phyloP scores from a whole-genome alignment of 1,140 invertebrate genomes.

The Plutomurus gul region DNA sequence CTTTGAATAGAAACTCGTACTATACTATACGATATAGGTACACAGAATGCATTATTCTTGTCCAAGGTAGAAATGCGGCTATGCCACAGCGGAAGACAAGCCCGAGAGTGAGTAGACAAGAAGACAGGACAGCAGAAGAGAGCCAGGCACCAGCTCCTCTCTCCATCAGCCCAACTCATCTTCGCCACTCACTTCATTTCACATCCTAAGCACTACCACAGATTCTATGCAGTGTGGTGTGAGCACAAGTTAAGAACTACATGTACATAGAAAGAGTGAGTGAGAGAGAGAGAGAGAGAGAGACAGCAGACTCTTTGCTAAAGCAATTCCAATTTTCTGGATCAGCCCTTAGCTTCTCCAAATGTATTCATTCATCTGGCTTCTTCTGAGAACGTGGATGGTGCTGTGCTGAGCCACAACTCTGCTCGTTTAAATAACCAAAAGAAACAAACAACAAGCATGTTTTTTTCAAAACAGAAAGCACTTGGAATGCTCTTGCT shows the following conservation, averaged over 20 bases:
- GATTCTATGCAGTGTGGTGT: too few relatives aligned
- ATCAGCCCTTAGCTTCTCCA: neutral
- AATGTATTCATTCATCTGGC: constrained; percentile 2
- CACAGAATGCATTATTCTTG: too few relatives aligned
- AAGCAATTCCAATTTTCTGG: neutral
- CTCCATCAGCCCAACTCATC: too few relatives aligned
- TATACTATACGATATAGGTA: too few relatives aligned
- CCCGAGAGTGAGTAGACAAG: too few relatives aligned
- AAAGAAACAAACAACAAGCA: neutral
- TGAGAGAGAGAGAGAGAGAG: neutral
- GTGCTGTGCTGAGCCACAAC: neutral
- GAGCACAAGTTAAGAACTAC: neutral
- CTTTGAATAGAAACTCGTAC: too few relatives aligned
- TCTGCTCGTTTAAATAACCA: neutral
- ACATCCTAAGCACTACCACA: too few relatives aligned
- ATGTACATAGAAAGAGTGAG: neutral
- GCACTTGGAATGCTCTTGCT: neutral
- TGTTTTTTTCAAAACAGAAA: neutral
- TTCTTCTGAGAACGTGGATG: neutral
- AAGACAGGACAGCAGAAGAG: too few relatives aligned
- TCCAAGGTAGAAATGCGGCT: too few relatives aligned
- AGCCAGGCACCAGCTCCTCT: too few relatives aligned
- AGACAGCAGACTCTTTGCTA: neutral
- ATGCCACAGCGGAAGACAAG: too few relatives aligned
- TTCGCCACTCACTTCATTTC: too few relatives aligned